Conservation (phyloP, 23 tunicate species). For the Aplidium turbinatum region DNA sequence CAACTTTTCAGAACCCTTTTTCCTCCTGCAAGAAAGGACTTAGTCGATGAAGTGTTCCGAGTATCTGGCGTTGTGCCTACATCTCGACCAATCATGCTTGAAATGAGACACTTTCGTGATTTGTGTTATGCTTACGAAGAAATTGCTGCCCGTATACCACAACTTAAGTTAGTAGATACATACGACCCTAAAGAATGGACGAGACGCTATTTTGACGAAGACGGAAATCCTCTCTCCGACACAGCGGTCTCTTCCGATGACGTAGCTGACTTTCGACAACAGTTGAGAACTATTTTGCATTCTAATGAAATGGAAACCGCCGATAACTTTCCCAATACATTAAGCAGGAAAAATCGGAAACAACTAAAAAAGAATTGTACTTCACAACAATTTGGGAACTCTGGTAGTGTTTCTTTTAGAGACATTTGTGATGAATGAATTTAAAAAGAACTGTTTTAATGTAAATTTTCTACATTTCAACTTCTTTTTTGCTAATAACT, state of each 20-base stretch:
- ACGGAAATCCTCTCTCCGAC: slow-evolving; percentile 52
- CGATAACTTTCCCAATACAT: too few relatives aligned
- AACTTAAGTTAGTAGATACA: slow-evolving; percentile 61
- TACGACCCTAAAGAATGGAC: slow-evolving; percentile 59
- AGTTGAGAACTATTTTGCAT: too few relatives aligned
- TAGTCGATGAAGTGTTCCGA: slow-evolving; percentile 56
- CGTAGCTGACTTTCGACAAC: too few relatives aligned
- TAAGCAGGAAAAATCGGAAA: too few relatives aligned
- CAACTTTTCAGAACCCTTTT: slow-evolving; percentile 73
- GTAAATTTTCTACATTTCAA: too few relatives aligned
- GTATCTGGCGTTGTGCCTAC: slow-evolving; percentile 53
- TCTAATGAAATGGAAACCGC: too few relatives aligned
- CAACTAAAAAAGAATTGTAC: too few relatives aligned
- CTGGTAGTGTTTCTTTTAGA: too few relatives aligned
- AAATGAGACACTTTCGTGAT: slow-evolving; percentile 68
- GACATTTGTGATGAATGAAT: too few relatives aligned
- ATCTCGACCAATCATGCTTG: slow-evolving; percentile 14
- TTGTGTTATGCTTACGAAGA: slow-evolving; percentile 79
- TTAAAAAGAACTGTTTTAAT: too few relatives aligned
- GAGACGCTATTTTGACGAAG: slow-evolving; percentile 62
- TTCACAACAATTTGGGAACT: too few relatives aligned
- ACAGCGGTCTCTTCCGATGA: background rate
- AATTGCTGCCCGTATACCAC: slow-evolving; percentile 77
- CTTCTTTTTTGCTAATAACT: too few relatives aligned
- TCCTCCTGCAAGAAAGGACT: slow-evolving; percentile 60